These are phyloP conservation scores for Synergus itoensis DNA, from an alignment of 2,888 invertebrate species.

Conservation along the genomic window DNA sequence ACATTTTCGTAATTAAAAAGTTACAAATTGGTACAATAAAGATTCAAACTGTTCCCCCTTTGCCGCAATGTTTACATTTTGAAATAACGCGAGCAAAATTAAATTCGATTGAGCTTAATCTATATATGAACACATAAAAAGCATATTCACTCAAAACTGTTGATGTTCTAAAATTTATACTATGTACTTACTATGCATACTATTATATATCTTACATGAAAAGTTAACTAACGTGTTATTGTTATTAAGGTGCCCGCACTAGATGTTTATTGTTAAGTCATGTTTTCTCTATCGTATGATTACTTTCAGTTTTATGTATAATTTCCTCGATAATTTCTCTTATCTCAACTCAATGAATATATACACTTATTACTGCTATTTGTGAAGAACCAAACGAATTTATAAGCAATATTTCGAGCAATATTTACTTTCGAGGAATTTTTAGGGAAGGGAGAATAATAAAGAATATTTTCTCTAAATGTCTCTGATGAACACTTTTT, in stretches of 20 bases:
- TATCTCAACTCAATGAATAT: slow-evolving; percentile 2
- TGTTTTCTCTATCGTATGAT: too few relatives aligned
- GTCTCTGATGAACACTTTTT: background rate
- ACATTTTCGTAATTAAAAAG: background rate
- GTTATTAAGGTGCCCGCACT: too few relatives aligned
- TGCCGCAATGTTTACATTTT: background rate
- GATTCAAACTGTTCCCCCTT: background rate
- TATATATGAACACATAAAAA: background rate
- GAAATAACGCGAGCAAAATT: background rate
- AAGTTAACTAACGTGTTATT: too few relatives aligned
- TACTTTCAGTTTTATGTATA: too few relatives aligned
- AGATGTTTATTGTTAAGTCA: too few relatives aligned
- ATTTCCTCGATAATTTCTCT: background rate
- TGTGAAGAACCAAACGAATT: background rate
- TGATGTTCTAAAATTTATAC: background rate
- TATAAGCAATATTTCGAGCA: background rate
- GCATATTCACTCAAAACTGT: background rate
- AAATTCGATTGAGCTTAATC: background rate
- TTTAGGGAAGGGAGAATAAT: background rate
- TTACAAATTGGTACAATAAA: background rate
- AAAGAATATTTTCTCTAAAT: background rate
- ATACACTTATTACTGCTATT: background rate
- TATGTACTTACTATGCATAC: too few relatives aligned
- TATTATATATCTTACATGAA: too few relatives aligned
- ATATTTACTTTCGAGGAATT: background rate